These are phyloP conservation scores for Sporophila hypoxantha DNA, from an alignment of 2,113 vertebrate genomes.

Conservation along the genomic window DNA sequence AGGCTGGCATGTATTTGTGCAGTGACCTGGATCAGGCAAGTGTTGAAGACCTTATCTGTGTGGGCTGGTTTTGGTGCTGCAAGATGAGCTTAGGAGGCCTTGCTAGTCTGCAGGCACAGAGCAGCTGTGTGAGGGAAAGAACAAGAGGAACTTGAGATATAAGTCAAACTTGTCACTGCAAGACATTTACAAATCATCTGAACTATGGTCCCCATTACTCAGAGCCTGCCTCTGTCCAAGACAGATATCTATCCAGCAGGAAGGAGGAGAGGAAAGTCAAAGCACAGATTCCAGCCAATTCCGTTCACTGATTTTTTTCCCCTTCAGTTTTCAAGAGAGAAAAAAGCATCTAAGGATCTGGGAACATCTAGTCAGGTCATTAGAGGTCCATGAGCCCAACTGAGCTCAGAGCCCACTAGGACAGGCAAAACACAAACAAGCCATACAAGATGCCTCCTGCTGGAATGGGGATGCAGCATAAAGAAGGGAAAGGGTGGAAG, in stretches of 20 bases:
- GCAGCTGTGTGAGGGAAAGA: not conserved
- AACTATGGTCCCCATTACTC: slow-evolving; percentile 45
- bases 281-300: not conserved
- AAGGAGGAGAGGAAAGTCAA: not conserved
- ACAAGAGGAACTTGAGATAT: slow-evolving; percentile 1
- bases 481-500: not conserved
- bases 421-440: not conserved
- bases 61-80: not conserved
- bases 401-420: not conserved
- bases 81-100: rapidly evolving
- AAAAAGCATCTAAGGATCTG: not conserved
- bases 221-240: slow-evolving; percentile 15
- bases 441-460: not conserved
- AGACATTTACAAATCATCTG: slow-evolving; percentile 20
- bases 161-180: slow-evolving; percentile 18
- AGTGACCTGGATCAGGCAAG: slow-evolving; percentile 31
- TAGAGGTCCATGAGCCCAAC: not conserved
- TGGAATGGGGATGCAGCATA: not conserved
- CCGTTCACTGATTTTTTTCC: not conserved
- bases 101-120: not conserved
- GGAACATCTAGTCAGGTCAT: not conserved
- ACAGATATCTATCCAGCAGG: not conserved
- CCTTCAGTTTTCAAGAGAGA: not conserved
- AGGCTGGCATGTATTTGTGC: slow-evolving; percentile 21
- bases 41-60: not conserved